Evolutionary conservation across 2,888 invertebrate species (phyloP).

Genomic region (Sphaerophoria rueppellii): DNA sequence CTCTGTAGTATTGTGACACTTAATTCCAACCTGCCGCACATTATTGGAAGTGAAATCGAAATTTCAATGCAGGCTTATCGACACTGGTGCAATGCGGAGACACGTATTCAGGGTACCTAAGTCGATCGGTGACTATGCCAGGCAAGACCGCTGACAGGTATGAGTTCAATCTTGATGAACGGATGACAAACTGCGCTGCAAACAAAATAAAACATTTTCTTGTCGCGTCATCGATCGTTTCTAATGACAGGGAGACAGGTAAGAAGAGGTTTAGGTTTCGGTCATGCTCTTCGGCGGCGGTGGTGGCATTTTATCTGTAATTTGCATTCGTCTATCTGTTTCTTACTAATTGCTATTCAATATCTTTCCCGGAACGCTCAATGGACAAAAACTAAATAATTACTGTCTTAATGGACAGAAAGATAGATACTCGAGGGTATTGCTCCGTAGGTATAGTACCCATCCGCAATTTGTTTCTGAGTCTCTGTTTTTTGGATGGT

Average conservation of each 20-base stretch:
- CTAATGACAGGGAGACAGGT: neutral
- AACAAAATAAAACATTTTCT: constrained; percentile 47
- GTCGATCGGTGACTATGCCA: constrained; percentile 38
- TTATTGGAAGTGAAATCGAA: constrained; percentile 33
- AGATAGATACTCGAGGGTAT: constrained; percentile 15
- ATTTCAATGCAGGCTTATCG: neutral
- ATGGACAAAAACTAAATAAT: constrained; percentile 60
- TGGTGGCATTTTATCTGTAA: constrained; percentile 48
- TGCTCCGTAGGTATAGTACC: too few species aligned
- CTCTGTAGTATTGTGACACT: neutral
- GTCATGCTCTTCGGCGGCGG: too few species aligned
- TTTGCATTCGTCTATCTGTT: constrained; percentile 67
- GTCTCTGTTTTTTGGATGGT: neutral
- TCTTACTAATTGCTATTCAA: constrained; percentile 67
- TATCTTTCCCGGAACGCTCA: constrained; percentile 47
- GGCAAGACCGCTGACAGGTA: constrained; percentile 63
- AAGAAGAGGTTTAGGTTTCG: neutral
- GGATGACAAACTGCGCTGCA: neutral
- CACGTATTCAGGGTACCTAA: neutral
- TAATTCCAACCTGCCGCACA: constrained; percentile 27
- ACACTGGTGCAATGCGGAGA: neutral
- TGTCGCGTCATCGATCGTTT: constrained; percentile 1
- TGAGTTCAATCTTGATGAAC: constrained; percentile 26
- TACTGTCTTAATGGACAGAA: constrained; percentile 60
- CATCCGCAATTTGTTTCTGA: constrained; percentile 6